Conservation (phyloP, 2,888 invertebrate genomes). For the Tetheella fluctuosa region DNA sequence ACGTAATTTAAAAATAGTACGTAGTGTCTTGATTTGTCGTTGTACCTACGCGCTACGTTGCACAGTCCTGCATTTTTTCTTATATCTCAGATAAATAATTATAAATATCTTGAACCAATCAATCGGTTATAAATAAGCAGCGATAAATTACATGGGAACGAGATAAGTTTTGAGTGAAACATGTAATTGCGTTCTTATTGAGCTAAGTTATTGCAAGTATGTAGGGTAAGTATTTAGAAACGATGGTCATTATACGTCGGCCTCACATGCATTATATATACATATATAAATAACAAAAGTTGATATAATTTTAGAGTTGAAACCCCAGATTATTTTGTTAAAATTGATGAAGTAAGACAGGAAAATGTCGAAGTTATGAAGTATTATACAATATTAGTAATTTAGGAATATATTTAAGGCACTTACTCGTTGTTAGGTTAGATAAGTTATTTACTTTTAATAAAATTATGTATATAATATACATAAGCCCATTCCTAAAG, state of each 20-base stretch:
- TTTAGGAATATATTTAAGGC: neutral
- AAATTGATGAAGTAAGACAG: neutral
- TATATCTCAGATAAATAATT: neutral
- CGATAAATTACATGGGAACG: neutral
- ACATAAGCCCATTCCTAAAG: constrained; percentile 33
- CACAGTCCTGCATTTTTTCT: too few relatives aligned
- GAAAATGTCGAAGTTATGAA: too few relatives aligned
- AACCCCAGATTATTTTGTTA: neutral
- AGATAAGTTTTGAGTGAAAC: too few relatives aligned
- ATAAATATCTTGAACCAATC: constrained; percentile 4
- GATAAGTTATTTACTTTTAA: constrained; percentile 24
- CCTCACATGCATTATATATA: constrained; percentile 1
- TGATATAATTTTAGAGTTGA: neutral
- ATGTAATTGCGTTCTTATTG: neutral
- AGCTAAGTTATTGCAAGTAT: neutral
- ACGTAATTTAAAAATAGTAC: too few relatives aligned
- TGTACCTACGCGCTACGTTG: too few relatives aligned
- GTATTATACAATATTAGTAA: neutral
- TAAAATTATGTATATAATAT: constrained; percentile 15
- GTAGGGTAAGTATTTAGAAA: neutral
- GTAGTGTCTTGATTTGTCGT: too few relatives aligned
- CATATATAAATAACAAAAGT: neutral
- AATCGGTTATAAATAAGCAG: neutral
- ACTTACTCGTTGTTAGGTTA: constrained; percentile 4
- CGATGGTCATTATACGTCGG: neutral